These are phyloP conservation scores for Cryptocephalus primarius DNA, from an alignment of 2,888 invertebrate genomes.

Conservation along the genomic window DNA sequence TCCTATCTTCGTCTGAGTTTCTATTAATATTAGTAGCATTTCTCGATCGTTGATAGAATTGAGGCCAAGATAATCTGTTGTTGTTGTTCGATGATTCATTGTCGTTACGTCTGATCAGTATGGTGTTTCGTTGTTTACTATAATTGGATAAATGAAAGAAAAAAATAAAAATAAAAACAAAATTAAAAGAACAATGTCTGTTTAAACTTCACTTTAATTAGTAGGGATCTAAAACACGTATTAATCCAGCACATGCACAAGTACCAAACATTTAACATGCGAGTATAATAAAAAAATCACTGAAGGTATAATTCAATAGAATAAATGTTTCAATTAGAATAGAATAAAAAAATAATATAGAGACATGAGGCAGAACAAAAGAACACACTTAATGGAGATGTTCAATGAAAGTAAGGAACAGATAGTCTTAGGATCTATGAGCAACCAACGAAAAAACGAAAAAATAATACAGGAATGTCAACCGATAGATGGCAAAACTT, in stretches of 20 bases:
- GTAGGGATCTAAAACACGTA: no score
- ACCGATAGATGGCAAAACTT: slow-evolving; percentile 46
- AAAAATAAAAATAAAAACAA: background rate
- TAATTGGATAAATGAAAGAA: slow-evolving; percentile 11
- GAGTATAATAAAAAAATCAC: no score
- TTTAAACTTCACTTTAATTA: no score
- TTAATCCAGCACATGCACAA: no score
- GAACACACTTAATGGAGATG: background rate
- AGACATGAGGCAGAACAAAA: background rate
- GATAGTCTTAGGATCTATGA: background rate
- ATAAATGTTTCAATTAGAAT: no score
- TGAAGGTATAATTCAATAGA: no score
- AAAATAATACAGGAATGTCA: slow-evolving; percentile 11
- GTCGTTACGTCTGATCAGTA: slow-evolving; percentile 30
- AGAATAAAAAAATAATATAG: no score
- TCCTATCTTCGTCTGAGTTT: slow-evolving; percentile 37
- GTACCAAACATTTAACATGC: no score
- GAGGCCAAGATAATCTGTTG: slow-evolving; percentile 45
- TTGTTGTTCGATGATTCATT: slow-evolving; percentile 37
- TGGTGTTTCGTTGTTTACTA: slow-evolving; percentile 36
- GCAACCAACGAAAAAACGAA: background rate
- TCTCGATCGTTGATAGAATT: slow-evolving; percentile 36
- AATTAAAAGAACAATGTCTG: no score
- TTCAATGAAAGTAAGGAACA: background rate
- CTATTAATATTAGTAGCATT: slow-evolving; percentile 22